These are phyloP conservation scores for Cromileptes altivelis DNA, from an alignment of 2,113 vertebrate species.

Conservation along the genomic window DNA sequence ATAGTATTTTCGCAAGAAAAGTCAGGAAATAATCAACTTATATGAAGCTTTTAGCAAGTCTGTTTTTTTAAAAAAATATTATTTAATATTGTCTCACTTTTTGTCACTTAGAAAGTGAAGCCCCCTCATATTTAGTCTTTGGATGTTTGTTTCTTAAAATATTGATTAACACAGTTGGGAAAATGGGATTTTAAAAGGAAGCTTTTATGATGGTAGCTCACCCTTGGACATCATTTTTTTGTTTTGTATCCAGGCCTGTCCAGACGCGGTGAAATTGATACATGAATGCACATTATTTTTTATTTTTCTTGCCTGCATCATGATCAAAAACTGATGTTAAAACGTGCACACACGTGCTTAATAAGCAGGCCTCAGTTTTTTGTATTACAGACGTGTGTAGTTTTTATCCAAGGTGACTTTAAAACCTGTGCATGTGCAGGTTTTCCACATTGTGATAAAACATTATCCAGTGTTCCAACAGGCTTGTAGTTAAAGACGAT, in stretches of 20 bases:
- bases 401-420: conserved; percentile 8
- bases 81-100: background rate
- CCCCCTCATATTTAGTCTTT: background rate
- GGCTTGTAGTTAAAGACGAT: background rate
- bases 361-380: background rate
- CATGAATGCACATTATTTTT: background rate
- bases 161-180: background rate
- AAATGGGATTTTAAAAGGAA: background rate
- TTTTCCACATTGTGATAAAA: conserved; percentile 4
- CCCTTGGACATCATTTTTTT: background rate
- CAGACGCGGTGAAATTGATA: background rate
- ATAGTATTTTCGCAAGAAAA: conserved; percentile 3
- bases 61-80: background rate
- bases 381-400: background rate
- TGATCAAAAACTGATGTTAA: background rate
- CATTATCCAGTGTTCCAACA: background rate
- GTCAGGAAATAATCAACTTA: background rate
- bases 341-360: background rate
- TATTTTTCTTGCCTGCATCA: background rate
- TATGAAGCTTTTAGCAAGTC: background rate
- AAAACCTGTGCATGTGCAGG: background rate
- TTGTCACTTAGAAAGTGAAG: background rate
- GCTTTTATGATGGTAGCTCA: conserved; percentile 10
- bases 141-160: conserved; percentile 16
- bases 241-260: background rate